phyloP scores from a whole-genome alignment of 2,888 invertebrate genomes.

The Trachelus troglodyta region DNA sequence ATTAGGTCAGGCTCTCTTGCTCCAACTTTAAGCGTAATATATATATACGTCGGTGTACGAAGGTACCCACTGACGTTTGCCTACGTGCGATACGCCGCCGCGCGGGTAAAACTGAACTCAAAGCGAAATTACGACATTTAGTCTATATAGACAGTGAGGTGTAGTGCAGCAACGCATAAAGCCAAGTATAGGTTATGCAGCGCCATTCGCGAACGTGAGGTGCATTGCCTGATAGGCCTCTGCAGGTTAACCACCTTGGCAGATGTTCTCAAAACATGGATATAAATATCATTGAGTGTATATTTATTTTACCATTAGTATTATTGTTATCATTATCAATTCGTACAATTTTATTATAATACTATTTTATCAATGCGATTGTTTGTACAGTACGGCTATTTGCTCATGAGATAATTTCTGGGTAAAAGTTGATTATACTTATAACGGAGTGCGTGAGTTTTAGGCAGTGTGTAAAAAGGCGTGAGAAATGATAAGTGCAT shows the following conservation, averaged over 20 bases:
- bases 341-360: background rate
- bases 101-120: slow-evolving; percentile 48
- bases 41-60: background rate
- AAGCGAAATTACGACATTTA: slow-evolving; percentile 55
- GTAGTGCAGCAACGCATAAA: slow-evolving; percentile 30
- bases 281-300: background rate
- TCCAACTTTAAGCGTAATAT: slow-evolving; percentile 18
- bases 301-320: background rate
- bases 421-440: background rate
- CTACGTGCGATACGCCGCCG: slow-evolving; percentile 27
- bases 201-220: slow-evolving; percentile 34
- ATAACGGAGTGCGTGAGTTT: background rate
- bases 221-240: slow-evolving; percentile 24
- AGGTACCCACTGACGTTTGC: slow-evolving; percentile 23
- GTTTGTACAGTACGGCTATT: background rate
- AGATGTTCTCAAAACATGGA: slow-evolving; percentile 9
- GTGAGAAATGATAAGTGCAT: background rate
- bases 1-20: slow-evolving; percentile 63
- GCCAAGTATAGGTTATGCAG: slow-evolving; percentile 32
- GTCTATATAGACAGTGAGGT: slow-evolving; percentile 28
- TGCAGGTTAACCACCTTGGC: slow-evolving; percentile 1
- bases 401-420: background rate
- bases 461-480: background rate
- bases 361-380: background rate
- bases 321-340: background rate